Base-by-base conservation (phyloP, 2,797 vertebrate genomes). In the Sebastes hopkinsi region DNA sequence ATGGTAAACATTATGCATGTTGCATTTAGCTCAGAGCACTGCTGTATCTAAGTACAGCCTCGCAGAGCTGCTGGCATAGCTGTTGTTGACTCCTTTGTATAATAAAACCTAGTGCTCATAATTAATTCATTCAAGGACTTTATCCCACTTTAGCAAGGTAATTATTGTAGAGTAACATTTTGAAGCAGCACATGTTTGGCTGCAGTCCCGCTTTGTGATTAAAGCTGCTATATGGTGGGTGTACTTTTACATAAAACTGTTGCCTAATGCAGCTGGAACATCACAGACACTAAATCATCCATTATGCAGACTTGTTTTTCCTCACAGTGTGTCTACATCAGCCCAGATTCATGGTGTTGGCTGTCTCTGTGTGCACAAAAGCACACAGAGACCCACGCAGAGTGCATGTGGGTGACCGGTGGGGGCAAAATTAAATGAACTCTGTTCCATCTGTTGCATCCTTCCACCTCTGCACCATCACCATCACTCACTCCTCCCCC, bases 401-500 rank as follows among this genome's bases (percentile, higher is more conserved):
- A 22, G 62, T 85, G 73, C 70, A 75, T 75, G 85, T 89, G 87
- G 85, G 79, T 80, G 85, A 81, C 72, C 71, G 76, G 58, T 61
- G 59, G 61, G 71, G 81, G 73, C 55, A 38, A 84, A 92, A 91
- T 88, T 65, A 84, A 92, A 92, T 87, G 56, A 87, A 85, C 78
- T 69, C 50, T 1, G 8, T 27, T 82, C 81, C 83, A 86, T 87
- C 83, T 85, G 87, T 84, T 85, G 69, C 82, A 72, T 82, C 72
- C 65, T 55, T 58, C 85, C 75, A 81, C 88, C 83, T 79, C 72
- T 89, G 84, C 79, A 67, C 61, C 54, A 55, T 68, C 79, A 67
- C 61, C 58, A 55, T 70, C 66, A 6, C 81, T 78, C 64, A 23
- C 78, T 67, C 68, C 67, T 72, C 36, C 72, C 64, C 75, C 34